Evolutionary conservation across 35 echinoderm and acorn worm species (phyloP).

Genomic region (Ophiothrix spiculata): DNA sequence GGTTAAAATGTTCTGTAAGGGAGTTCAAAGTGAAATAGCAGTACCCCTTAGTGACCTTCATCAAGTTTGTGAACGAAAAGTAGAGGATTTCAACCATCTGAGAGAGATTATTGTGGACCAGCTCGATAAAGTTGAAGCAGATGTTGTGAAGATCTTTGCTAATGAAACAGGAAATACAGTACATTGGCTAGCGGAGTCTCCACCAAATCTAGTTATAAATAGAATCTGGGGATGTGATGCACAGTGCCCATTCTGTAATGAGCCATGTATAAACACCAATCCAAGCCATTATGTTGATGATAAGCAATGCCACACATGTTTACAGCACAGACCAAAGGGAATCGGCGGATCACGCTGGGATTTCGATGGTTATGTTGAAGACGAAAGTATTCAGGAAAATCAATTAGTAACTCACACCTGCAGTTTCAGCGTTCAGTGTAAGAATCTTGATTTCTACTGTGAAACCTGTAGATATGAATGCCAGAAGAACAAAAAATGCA

Average conservation of each 20-base stretch:
- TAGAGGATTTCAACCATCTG: background rate
- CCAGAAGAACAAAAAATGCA: too few species aligned
- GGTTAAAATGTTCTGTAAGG: background rate
- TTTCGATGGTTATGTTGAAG: background rate
- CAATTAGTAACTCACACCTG: background rate
- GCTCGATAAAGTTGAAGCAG: background rate
- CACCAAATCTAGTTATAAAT: background rate
- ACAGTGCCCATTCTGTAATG: background rate
- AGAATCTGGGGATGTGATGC: background rate
- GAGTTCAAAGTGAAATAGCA: conserved; percentile 32
- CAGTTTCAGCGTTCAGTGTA: background rate
- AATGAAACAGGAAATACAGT: background rate
- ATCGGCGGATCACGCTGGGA: background rate
- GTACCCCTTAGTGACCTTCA: conserved; percentile 8
- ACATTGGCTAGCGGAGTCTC: background rate
- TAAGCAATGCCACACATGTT: background rate
- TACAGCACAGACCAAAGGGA: background rate
- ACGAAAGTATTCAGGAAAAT: background rate
- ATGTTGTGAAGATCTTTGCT: background rate
- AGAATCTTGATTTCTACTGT: background rate
- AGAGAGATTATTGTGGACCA: background rate
- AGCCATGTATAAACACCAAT: background rate
- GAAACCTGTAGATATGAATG: background rate
- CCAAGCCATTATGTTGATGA: background rate
- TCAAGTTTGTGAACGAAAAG: background rate